phyloP scores from a whole-genome alignment of 2,888 invertebrate species.

The Exephanes ischioxanthus region DNA sequence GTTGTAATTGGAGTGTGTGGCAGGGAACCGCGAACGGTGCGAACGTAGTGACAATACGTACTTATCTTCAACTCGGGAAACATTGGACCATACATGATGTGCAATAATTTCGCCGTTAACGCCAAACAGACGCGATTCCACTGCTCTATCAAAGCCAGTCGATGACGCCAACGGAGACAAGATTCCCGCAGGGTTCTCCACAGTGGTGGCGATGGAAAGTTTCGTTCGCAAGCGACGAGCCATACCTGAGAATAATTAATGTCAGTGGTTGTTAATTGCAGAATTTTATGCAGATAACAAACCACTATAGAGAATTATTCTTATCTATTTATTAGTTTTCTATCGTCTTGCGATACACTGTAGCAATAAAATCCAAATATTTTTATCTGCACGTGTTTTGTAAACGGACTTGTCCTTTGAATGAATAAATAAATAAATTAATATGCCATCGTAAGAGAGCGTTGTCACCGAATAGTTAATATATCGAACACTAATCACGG shows the following conservation, averaged over 20 bases:
- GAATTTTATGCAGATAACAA: neutral
- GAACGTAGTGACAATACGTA: constrained; percentile 83
- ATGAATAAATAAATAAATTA: neutral
- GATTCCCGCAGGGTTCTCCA: constrained; percentile 98
- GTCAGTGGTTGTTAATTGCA: neutral
- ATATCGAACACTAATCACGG: no score
- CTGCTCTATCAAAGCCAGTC: constrained; percentile 96
- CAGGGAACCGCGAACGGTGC: constrained; percentile 7
- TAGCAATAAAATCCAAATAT: neutral
- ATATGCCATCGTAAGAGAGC: no score
- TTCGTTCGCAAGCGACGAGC: constrained; percentile 91
- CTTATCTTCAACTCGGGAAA: constrained; percentile 93
- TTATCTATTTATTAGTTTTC: neutral
- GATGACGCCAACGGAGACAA: constrained; percentile 97
- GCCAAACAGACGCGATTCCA: constrained; percentile 97
- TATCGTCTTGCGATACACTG: neutral
- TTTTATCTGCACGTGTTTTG: neutral
- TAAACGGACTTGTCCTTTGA: neutral
- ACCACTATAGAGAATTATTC: no score
- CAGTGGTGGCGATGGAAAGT: constrained; percentile 97
- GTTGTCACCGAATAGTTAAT: no score
- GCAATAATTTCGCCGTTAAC: constrained; percentile 93
- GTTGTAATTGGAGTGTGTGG: neutral
- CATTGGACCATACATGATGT: constrained; percentile 95
- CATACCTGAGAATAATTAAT: constrained; percentile 85